These are phyloP conservation scores for Drosophila jambulina DNA, from an alignment of 1,140 invertebrate genomes.

Conservation along the genomic window DNA sequence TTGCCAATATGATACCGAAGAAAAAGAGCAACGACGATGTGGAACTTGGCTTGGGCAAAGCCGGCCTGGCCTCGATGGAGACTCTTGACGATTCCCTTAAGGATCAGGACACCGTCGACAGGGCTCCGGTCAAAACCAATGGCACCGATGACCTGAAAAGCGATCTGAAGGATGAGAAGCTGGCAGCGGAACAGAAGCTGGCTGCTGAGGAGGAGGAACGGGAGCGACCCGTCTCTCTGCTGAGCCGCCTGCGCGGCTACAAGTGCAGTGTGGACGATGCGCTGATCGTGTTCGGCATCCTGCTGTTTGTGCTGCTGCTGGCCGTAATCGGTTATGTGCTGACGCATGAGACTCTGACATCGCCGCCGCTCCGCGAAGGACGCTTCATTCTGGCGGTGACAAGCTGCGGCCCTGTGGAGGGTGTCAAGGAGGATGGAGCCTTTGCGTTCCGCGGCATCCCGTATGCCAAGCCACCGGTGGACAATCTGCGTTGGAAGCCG, in stretches of 20 bases:
- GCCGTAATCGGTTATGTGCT: conserved; percentile 88
- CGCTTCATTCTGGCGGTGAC: conserved; percentile 90
- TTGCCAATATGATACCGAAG: conserved; percentile 88
- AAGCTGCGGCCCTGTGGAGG: conserved; percentile 92
- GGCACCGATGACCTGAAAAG: conserved; percentile 88
- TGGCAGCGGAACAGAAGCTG: conserved; percentile 61
- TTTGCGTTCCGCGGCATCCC: conserved; percentile 94
- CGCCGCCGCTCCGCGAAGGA: conserved; percentile 88
- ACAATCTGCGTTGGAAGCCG: conserved; percentile 89
- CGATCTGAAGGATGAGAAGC: conserved; percentile 84
- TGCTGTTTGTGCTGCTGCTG: conserved; percentile 88
- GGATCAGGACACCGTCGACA: conserved; percentile 83
- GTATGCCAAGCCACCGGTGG: conserved; percentile 92
- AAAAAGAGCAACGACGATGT: conserved; percentile 85
- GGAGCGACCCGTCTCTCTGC: conserved; percentile 64
- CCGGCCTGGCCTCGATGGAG: conserved; percentile 91
- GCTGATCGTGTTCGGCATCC: conserved; percentile 85
- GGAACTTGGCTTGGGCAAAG: conserved; percentile 86
- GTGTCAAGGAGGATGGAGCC: conserved; percentile 90
- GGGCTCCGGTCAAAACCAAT: conserved; percentile 86
- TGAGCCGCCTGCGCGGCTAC: conserved; percentile 73
- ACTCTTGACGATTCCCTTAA: conserved; percentile 88
- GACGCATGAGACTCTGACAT: conserved; percentile 86
- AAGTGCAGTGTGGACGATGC: conserved; percentile 86
- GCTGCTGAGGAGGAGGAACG: conserved; percentile 81